Conservation (phyloP, 1,140 invertebrate genomes). For the Samia ricini region DNA sequence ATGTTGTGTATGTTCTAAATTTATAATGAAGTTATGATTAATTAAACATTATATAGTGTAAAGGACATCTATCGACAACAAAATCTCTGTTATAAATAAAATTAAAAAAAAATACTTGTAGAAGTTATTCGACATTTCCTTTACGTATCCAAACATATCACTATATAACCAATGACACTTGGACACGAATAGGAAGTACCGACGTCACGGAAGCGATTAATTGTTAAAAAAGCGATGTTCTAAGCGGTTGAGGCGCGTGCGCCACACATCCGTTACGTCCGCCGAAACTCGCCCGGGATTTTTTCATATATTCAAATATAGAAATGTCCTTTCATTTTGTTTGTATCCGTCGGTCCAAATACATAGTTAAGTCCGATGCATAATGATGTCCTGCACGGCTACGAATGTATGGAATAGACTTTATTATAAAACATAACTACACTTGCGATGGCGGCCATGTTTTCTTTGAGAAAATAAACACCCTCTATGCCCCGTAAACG, state of each 20-base stretch:
- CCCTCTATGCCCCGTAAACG: no score
- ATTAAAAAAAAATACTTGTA: background rate
- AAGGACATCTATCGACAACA: no score
- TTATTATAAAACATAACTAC: no score
- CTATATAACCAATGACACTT: slow-evolving; percentile 4
- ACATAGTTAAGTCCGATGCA: slow-evolving; percentile 22
- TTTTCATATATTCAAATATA: slow-evolving; percentile 34
- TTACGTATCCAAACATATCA: slow-evolving; percentile 8
- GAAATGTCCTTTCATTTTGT: slow-evolving; percentile 23
- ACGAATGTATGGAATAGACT: slow-evolving; percentile 14
- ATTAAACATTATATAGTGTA: no score
- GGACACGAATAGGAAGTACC: slow-evolving; percentile 20
- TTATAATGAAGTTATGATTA: no score
- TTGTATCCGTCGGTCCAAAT: slow-evolving; percentile 12
- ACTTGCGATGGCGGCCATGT: no score
- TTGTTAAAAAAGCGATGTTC: slow-evolving; percentile 31
- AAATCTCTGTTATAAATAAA: background rate
- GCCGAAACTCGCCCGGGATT: slow-evolving; percentile 20
- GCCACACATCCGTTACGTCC: slow-evolving; percentile 23
- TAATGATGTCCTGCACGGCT: slow-evolving; percentile 36
- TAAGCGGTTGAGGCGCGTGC: slow-evolving; percentile 24
- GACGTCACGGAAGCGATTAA: slow-evolving; percentile 36
- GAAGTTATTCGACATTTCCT: slow-evolving; percentile 19
- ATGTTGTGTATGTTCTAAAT: no score
- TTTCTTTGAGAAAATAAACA: no score